phyloP scores from a whole-genome alignment of 2,113 vertebrate species.

The Dromas ardeola region DNA sequence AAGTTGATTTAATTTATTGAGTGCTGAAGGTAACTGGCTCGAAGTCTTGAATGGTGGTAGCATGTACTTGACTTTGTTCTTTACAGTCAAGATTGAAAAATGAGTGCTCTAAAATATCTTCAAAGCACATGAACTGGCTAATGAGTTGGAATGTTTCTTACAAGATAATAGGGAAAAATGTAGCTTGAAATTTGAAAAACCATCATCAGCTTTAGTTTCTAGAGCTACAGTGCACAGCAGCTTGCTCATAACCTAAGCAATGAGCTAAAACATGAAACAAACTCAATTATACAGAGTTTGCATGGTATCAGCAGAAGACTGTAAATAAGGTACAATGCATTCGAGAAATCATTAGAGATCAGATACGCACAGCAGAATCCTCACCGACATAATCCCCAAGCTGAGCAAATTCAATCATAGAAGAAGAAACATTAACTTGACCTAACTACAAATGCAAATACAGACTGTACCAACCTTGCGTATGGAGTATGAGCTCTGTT shows the following conservation, averaged over 20 bases:
- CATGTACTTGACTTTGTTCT: not conserved
- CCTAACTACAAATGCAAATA: not conserved
- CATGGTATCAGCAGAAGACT: not conserved
- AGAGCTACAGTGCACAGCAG: not conserved
- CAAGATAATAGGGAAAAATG: not conserved
- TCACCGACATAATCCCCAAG: not conserved
- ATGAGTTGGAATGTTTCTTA: not conserved
- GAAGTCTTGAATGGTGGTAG: not conserved
- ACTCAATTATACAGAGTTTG: not conserved
- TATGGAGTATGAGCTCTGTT: not conserved
- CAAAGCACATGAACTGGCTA: not conserved
- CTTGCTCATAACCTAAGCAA: not conserved
- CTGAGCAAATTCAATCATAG: not conserved
- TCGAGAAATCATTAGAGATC: not conserved
- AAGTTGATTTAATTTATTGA: not conserved
- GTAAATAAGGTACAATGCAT: not conserved
- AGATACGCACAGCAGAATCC: not conserved
- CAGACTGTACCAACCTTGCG: not conserved
- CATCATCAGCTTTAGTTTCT: not conserved
- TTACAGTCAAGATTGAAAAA: not conserved
- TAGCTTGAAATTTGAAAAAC: not conserved
- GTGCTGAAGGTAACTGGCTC: not conserved
- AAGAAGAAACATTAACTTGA: not conserved
- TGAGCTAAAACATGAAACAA: not conserved
- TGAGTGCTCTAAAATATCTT: not conserved